Evolutionary conservation across 92 coral and sea anemone genomes (phyloP).

Genomic region (Parazoanthus atlanticus): DNA sequence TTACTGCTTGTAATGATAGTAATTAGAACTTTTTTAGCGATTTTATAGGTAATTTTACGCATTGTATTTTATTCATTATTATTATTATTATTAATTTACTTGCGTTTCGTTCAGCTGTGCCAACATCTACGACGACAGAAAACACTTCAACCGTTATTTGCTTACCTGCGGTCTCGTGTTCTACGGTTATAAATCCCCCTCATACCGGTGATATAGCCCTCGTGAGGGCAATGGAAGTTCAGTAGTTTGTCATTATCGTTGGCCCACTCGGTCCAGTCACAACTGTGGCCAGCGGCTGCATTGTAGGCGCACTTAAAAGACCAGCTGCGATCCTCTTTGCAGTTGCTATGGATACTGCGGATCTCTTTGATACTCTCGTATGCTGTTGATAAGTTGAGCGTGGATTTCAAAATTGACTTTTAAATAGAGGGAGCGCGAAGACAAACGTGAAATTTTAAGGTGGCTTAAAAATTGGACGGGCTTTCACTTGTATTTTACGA

Average conservation of each 20-base stretch:
- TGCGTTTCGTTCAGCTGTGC: neutral
- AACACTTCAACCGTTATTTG: neutral
- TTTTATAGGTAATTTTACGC: too few relatives aligned
- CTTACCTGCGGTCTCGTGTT: constrained; percentile 31
- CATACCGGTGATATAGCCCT: constrained; percentile 45
- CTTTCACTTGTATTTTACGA: too few relatives aligned
- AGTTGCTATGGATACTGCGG: constrained; percentile 44
- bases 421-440: neutral
- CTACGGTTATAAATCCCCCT: neutral
- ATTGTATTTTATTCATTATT: too few relatives aligned
- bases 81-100: too few relatives aligned
- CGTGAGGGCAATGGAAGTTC: constrained; percentile 54
- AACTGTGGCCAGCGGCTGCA: constrained; percentile 33
- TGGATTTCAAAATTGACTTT: neutral
- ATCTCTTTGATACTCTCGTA: constrained; percentile 28
- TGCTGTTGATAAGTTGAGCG: neutral
- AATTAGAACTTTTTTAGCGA: too few relatives aligned
- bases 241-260: constrained; percentile 32
- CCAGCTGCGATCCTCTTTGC: constrained; percentile 47
- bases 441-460: too few relatives aligned
- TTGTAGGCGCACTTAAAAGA: constrained; percentile 35
- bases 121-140: neutral
- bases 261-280: constrained; percentile 30
- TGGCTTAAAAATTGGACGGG: too few relatives aligned
- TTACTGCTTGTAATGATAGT: too few relatives aligned